Base-by-base conservation (phyloP, 2,888 invertebrate species). In the Anodontia alba region DNA sequence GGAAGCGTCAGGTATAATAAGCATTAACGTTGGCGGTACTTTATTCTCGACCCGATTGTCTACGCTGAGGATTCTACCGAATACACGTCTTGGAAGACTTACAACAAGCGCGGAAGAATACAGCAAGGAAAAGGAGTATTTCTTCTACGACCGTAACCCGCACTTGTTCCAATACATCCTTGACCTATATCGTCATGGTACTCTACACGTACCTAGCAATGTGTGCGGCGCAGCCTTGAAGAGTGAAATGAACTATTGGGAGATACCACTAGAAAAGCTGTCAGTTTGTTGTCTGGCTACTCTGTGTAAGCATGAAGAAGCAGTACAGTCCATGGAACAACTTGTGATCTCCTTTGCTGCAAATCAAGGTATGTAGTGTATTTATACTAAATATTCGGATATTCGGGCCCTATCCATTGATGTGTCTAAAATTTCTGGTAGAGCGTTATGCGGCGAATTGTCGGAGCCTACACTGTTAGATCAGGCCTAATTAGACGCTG, bases 121-220 rank as follows among this genome's bases (percentile, higher is more conserved):
- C 49, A 68, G 78, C 17, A 43, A 74, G 0, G 70, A 72, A n/a
- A 73, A 66, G 12, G 77, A 76, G 23, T 89, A 85, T 70, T 87
- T 76, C 72, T 91, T 85, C 83, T 91, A 89, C 49, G 91, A 91
- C 80, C 79, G 91, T 31, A 90, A 90, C 70, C 88, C 90, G 5
- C 73, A 79, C 54, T 38, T 91, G 23, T 88, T 91, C 73, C 86
- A 88, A 46, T 77, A 51, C 62, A 81, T 91, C 23, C 78, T 91
- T 49, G 90, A 91, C 74, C 81, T 86, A 36, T 90, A 90, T 74
- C 84, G 91, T 43, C 78, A 76, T n/a, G 87, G 85, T 43, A 86
- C 87, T 33, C 42, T 79, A 0, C 78, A 79, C 23, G 46, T 79
- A n/a, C 74, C 78, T 17, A 70, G 49, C 46, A 46, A 62, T 51